Evolutionary conservation across 2,113 vertebrate species (phyloP), one percentile per base, ranked within the genome.

Genomic region (Pyrgilauda ruficollis): DNA sequence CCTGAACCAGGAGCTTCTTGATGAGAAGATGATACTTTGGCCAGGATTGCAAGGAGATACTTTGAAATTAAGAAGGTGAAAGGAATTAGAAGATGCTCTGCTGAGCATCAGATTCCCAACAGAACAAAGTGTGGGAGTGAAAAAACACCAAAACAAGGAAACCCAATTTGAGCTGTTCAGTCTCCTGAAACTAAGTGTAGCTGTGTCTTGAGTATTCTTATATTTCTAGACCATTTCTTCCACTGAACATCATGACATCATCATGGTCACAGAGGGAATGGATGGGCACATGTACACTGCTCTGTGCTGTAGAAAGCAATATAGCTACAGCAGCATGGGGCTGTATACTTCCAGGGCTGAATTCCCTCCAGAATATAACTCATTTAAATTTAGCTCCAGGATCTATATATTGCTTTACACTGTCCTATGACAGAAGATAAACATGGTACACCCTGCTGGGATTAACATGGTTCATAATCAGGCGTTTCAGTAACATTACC

Each of bases 61-160:
- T 88, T 94, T 85, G 58, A 95, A 76, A 88, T 79, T 62, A 83
- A 90, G 53, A 74, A 70, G 39, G 63, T 93, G 68, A 95, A 94
- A 94, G 49, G 33, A 72, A 52, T 78, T 86, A 84, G 44, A 79
- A 75, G n/a, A 94, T 84, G 41, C 27, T 73, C 47, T 94, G 64
- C 46, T 87, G 73, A 89, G 47, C 39, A 56, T 74, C 76, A 93
- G 89, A 35, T 89, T 59, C 69, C 13, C 20, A 9, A 6, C 20
- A 82, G 61, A 95, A 91, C 47, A 91, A 81, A 77, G 68, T 31
- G 24, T 6, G 27, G 31, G 31, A 72, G n/a, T 5, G 3, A 41
- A 74, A 87, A 83, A 46, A 23, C 24, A 63, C 28, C n/a, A 66
- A 80, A 95, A 59, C 50, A 93, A 61, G 50, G 39, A 83, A 90